phyloP scores from a whole-genome alignment of 2,113 vertebrate genomes.

The Coptodon rendalli region DNA sequence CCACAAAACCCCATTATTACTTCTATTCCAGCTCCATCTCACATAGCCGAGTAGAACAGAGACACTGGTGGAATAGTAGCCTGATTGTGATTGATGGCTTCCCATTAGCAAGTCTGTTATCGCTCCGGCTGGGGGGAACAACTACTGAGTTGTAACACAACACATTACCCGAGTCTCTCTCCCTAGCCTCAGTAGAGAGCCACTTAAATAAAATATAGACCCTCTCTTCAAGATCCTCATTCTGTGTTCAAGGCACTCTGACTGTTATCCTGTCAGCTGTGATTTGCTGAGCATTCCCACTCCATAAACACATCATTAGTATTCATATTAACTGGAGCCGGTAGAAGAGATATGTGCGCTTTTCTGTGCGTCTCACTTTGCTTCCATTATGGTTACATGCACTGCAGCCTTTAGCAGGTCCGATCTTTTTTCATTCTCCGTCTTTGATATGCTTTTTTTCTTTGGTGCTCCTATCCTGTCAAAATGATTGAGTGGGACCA shows the following conservation, averaged over 20 bases:
- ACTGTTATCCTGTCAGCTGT: slow-evolving; percentile 82
- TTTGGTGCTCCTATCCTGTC: slow-evolving; percentile 71
- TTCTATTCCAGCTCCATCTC: slow-evolving; percentile 64
- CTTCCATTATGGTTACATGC: background rate
- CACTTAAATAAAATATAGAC: slow-evolving; percentile 93
- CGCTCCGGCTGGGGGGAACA: slow-evolving; percentile 86
- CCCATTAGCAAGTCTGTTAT: slow-evolving; percentile 91
- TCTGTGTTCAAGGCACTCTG: slow-evolving; percentile 76
- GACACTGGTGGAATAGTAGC: slow-evolving; percentile 83
- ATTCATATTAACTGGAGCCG: slow-evolving; percentile 84
- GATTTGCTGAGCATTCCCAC: slow-evolving; percentile 81
- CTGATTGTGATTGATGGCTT: slow-evolving; percentile 96
- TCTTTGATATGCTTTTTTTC: background rate
- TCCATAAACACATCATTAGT: slow-evolving; percentile 88
- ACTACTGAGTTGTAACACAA: slow-evolving; percentile 95
- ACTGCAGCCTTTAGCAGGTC: background rate
- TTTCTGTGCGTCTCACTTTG: background rate
- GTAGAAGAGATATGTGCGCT: slow-evolving; percentile 55
- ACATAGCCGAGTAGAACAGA: slow-evolving; percentile 64
- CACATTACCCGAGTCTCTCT: slow-evolving; percentile 87
- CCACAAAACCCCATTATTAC: slow-evolving; percentile 85
- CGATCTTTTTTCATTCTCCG: background rate
- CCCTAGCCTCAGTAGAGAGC: slow-evolving; percentile 33
- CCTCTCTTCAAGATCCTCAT: slow-evolving; percentile 88
- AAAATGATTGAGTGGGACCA: slow-evolving; percentile 92